Evolutionary conservation across 2,113 vertebrate species (phyloP).

Genomic region (Puffinus mauretanicus): DNA sequence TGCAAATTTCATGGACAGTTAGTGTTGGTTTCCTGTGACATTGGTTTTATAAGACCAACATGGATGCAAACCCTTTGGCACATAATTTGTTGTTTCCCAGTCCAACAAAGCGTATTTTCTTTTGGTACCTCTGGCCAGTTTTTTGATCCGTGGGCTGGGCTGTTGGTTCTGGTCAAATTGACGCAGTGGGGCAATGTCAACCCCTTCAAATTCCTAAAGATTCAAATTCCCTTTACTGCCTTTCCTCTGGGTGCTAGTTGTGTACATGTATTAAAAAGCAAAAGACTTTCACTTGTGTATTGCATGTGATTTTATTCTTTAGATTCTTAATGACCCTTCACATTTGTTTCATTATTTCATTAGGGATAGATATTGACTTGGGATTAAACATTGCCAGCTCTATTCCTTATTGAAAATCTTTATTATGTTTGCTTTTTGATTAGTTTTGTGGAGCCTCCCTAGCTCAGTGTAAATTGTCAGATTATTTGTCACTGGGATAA

Average conservation of each 20-base stretch:
- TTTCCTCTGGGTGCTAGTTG: not conserved
- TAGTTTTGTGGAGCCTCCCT: slow-evolving; percentile 17
- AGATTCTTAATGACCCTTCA: not conserved
- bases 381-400: slow-evolving; percentile 20
- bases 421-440: slow-evolving; percentile 5
- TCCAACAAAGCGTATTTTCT: not conserved
- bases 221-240: not conserved
- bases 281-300: not conserved
- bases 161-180: not conserved
- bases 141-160: not conserved
- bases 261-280: not conserved
- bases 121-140: not conserved
- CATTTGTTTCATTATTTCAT: slow-evolving; percentile 32
- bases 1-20: slow-evolving; percentile 25
- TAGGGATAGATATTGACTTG: not conserved
- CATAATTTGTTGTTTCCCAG: not conserved
- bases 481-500: slow-evolving; percentile 41
- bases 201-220: not conserved
- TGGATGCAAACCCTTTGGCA: not conserved
- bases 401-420: slow-evolving; percentile 40
- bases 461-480: slow-evolving; percentile 27
- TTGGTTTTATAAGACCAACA: not conserved
- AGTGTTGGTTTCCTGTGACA: not conserved
- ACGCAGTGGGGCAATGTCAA: not conserved
- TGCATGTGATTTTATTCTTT: not conserved